These are phyloP conservation scores for Rhea americana DNA, from an alignment of 2,113 vertebrate species.

Conservation along the genomic window DNA sequence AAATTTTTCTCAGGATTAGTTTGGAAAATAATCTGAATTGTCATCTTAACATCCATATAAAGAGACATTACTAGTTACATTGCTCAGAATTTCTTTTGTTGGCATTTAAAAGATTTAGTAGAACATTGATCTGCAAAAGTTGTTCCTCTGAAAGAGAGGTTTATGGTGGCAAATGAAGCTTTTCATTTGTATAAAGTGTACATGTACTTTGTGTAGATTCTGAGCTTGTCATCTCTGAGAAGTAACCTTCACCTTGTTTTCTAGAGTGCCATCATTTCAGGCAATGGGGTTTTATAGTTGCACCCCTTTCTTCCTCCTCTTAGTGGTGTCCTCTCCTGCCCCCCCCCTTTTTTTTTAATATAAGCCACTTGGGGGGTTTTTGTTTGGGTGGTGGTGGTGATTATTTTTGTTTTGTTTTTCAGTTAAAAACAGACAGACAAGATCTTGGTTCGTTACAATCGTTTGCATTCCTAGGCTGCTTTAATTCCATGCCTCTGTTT, in stretches of 20 bases:
- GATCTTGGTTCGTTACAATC: slow-evolving; percentile 34
- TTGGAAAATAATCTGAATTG: slow-evolving; percentile 78
- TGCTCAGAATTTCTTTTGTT: slow-evolving; percentile 72
- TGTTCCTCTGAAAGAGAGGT: slow-evolving; percentile 71
- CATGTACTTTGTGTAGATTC: slow-evolving; percentile 72
- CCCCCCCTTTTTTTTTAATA: background rate
- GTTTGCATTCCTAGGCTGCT: slow-evolving; percentile 69
- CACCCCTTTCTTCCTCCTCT: slow-evolving; percentile 57
- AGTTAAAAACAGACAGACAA: background rate
- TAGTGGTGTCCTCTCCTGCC: background rate
- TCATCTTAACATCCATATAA: slow-evolving; percentile 75
- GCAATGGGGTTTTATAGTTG: slow-evolving; percentile 65
- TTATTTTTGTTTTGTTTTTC: background rate
- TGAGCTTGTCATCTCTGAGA: slow-evolving; percentile 71
- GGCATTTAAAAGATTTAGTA: slow-evolving; percentile 67
- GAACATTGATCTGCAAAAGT: slow-evolving; percentile 71
- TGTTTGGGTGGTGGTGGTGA: background rate
- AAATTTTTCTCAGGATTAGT: slow-evolving; percentile 82
- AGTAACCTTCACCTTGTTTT: slow-evolving; percentile 67
- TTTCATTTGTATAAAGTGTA: slow-evolving; percentile 77
- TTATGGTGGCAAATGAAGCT: slow-evolving; percentile 74
- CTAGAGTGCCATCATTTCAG: slow-evolving; percentile 73
- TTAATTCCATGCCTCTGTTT: slow-evolving; percentile 54
- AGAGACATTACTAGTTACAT: slow-evolving; percentile 68
- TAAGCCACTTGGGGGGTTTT: background rate